Evolutionary conservation across 2,797 vertebrate species (phyloP), one percentile per base, ranked within the genome.

Genomic region (Eupleurogrammus muticus): DNA sequence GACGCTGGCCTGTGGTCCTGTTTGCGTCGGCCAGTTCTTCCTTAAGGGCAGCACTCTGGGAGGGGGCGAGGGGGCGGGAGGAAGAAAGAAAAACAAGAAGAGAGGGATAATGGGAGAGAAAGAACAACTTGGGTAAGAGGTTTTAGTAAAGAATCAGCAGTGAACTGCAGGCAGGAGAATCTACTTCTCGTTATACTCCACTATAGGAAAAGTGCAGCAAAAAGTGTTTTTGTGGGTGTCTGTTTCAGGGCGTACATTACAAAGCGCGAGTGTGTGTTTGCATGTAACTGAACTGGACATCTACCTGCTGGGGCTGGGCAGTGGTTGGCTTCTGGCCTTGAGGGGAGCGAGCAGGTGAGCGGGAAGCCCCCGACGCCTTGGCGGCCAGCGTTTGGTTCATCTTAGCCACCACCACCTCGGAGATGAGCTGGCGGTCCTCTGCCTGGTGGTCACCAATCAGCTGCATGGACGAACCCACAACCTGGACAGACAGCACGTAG

Each of bases 381-480:
- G 92, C 90, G 50, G 92, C 90, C 68, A 95, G 74, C 11, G 89
- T 91, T 85, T 97, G 96, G 92, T 95, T 98, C 97, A 99, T 97
- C 90, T 95, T 98, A 80, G 88, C 90, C 90, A 97, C 59, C 12
- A 99, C 96, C 57, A 98, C 91, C 9, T 98, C 97, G 0, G 96
- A 94, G 82, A 99, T 98, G 68, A 97, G 95, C 87, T 97, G 96
- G 65, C 95, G 94, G 90, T 99, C 98, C 76, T 99, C 98, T 0
- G 87, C 82, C 87, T 99, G 97, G 90, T 99, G 97, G 68, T 99
- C 97, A 9, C 98, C 98, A 2, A 99, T 97, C 84, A 99, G 89
- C 49, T 96, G 97, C 96, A 99, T 97, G 47, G 97, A 96, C 40
- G 96, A 98, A 75, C 97, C 98, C 92, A 99, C 95, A 74, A 98